phyloP scores from a whole-genome alignment of 2,888 invertebrate species.

The Vandiemenella viatica region DNA sequence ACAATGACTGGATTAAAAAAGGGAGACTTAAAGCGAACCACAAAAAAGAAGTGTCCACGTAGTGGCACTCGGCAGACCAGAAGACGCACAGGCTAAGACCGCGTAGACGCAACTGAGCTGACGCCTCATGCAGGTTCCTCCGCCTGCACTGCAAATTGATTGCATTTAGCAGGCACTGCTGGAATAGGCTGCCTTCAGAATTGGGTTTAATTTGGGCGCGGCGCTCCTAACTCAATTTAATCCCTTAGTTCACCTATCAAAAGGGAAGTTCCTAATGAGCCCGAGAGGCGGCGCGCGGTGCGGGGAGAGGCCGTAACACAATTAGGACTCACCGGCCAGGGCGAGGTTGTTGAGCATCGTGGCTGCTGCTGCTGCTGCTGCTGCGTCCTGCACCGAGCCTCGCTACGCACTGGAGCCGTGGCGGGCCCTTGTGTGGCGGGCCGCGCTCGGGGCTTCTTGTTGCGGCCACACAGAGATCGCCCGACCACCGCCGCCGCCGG shows the following conservation, averaged over 20 bases:
- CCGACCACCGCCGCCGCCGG: too few species aligned
- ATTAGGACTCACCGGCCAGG: conserved; percentile 19
- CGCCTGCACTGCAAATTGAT: conserved; percentile 16
- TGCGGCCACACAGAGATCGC: conserved; percentile 6
- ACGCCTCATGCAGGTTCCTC: too few species aligned
- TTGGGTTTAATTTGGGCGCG: conserved; percentile 17
- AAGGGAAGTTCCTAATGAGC: conserved; percentile 16
- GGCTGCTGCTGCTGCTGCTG: background rate
- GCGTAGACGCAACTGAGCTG: too few species aligned
- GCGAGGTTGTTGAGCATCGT: conserved; percentile 24
- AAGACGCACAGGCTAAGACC: too few species aligned
- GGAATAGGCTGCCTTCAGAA: conserved; percentile 16
- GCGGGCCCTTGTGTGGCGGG: too few species aligned
- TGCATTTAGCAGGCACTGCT: conserved; percentile 15
- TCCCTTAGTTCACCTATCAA: conserved; percentile 17
- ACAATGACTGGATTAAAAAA: too few species aligned
- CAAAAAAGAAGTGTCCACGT: too few species aligned
- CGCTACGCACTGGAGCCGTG: too few species aligned
- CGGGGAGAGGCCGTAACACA: background rate
- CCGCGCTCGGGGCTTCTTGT: too few species aligned
- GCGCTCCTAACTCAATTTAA: conserved; percentile 18
- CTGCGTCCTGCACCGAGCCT: background rate
- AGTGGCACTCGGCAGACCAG: too few species aligned
- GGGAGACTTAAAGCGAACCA: too few species aligned
- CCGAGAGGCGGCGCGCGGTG: background rate